These are phyloP conservation scores for Melanostigma gelatinosum DNA, from an alignment of 2,113 vertebrate genomes.

Conservation along the genomic window DNA sequence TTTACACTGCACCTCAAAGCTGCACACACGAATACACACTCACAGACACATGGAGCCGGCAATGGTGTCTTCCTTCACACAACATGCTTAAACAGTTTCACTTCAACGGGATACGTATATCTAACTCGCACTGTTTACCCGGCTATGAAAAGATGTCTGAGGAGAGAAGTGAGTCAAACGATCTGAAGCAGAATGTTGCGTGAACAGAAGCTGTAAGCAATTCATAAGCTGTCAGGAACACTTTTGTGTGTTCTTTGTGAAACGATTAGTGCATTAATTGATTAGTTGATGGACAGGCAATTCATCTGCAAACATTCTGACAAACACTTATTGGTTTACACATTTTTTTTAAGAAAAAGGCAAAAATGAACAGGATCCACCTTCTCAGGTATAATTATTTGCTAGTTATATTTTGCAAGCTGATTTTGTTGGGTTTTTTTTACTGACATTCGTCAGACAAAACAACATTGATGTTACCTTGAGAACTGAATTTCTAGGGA, in stretches of 20 bases:
- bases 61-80: background rate
- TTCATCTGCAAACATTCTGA: background rate
- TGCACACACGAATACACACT: slow-evolving; percentile 26
- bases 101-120: slow-evolving; percentile 1
- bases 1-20: background rate
- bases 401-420: background rate
- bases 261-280: background rate
- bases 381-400: background rate
- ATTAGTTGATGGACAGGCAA: background rate
- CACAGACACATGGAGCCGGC: slow-evolving; percentile 19
- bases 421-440: background rate
- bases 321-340: background rate
- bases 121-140: slow-evolving; percentile 7
- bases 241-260: background rate
- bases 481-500: background rate
- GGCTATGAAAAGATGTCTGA: slow-evolving; percentile 20
- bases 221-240: background rate
- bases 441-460: background rate
- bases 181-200: slow-evolving; percentile 3
- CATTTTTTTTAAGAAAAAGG: background rate
- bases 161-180: slow-evolving; percentile 2
- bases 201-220: slow-evolving; percentile 4
- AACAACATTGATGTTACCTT: background rate
- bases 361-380: background rate
- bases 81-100: slow-evolving; percentile 9